These are phyloP conservation scores for Burhinus bistriatus DNA, from an alignment of 2,113 vertebrate genomes.

Conservation along the genomic window DNA sequence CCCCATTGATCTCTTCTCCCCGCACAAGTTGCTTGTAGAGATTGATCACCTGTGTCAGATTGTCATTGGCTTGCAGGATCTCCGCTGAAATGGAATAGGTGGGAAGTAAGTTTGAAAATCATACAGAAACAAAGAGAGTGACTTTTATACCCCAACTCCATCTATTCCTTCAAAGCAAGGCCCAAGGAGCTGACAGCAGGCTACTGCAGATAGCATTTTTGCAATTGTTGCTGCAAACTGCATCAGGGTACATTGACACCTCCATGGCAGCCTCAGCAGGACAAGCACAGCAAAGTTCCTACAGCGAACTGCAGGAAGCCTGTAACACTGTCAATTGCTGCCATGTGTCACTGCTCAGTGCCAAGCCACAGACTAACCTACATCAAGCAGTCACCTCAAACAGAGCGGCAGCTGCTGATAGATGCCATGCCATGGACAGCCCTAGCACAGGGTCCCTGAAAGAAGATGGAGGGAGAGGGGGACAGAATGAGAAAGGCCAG, in stretches of 20 bases:
- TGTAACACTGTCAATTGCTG: not conserved
- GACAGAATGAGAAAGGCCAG: not conserved
- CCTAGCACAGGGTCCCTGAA: not conserved
- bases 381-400: not conserved
- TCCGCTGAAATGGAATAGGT: constrained; percentile 77
- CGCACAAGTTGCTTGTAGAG: constrained; percentile 89
- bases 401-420: fast-evolving
- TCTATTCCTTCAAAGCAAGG: not conserved
- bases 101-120: not conserved
- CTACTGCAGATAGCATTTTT: not conserved
- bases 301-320: not conserved
- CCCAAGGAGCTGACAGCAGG: not conserved
- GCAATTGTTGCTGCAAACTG: not conserved
- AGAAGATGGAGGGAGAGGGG: not conserved
- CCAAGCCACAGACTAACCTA: not conserved
- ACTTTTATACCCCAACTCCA: not conserved
- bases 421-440: not conserved
- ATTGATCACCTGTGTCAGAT: constrained; percentile 95
- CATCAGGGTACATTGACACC: not conserved
- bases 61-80: constrained; percentile 96
- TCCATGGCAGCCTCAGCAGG: not conserved
- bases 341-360: fast-evolving
- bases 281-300: not conserved
- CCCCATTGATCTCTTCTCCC: constrained; percentile 90
- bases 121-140: not conserved